A percentile compares a stretch with the other conserved stretches of the same genome.
phyloP scores from a whole-genome alignment of 2,113 vertebrate genomes.

The Elaphurus davidianus region DNA sequence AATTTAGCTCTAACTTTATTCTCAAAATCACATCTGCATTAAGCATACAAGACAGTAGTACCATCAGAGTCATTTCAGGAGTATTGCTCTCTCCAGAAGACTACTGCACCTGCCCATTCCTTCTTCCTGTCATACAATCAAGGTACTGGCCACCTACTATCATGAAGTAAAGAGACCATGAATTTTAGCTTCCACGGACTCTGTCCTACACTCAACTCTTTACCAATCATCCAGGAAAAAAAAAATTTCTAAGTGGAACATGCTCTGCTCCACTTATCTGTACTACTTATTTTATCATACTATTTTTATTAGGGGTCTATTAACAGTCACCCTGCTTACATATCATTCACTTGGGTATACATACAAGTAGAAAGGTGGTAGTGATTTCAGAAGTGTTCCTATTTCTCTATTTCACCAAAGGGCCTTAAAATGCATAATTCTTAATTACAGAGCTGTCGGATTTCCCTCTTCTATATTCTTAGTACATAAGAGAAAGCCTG shows the following conservation, averaged over 20 bases:
- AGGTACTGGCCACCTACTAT: background rate
- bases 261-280: too few species aligned
- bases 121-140: background rate
- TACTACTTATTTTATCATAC: background rate
- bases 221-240: background rate
- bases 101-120: background rate
- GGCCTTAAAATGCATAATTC: background rate
- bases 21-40: background rate
- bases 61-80: accelerated
- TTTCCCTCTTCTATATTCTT: background rate
- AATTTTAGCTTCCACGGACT: background rate
- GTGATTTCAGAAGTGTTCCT: background rate
- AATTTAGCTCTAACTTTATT: background rate
- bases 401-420: too few species aligned
- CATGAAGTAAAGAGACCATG: background rate
- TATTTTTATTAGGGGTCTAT: background rate
- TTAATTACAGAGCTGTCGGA: background rate
- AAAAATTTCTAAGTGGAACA: background rate
- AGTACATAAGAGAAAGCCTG: background rate
- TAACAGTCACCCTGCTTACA: background rate
- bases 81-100: background rate
- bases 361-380: background rate
- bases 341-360: background rate
- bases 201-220: background rate
- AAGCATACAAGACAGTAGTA: background rate